A percentile compares a stretch with the other conserved stretches of the same genome.
Evolutionary conservation across 2,888 invertebrate genomes (phyloP).

Genomic region (Mythimna pallens): DNA sequence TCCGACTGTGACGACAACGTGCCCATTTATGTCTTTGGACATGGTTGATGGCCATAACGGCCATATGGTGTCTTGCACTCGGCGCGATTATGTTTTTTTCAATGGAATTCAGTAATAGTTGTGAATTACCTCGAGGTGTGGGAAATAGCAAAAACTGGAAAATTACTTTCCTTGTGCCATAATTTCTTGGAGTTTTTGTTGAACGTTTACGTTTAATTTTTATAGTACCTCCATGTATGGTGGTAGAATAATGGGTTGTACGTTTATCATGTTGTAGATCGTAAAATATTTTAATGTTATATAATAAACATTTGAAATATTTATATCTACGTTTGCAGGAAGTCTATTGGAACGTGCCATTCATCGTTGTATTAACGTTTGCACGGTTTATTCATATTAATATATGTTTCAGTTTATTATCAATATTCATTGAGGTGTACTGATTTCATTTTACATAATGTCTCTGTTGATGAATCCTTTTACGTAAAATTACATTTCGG

Average conservation of each 20-base stretch:
- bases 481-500: slow-evolving; percentile 30
- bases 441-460: slow-evolving; percentile 37
- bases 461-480: slow-evolving; percentile 37
- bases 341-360: slow-evolving; percentile 19
- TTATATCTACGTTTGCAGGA: slow-evolving; percentile 13
- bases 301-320: slow-evolving; percentile 52
- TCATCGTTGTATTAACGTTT: slow-evolving; percentile 33
- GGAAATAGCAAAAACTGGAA: slow-evolving; percentile 68
- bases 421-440: slow-evolving; percentile 45
- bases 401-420: slow-evolving; percentile 52
- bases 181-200: slow-evolving; percentile 33
- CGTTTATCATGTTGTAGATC: slow-evolving; percentile 58
- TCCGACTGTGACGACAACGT: slow-evolving; percentile 89
- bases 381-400: slow-evolving; percentile 44
- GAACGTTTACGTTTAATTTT: slow-evolving; percentile 19
- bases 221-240: slow-evolving; percentile 26
- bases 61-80: slow-evolving; percentile 87
- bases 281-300: slow-evolving; percentile 61
- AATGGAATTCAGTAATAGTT: slow-evolving; percentile 81
- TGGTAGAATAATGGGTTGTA: slow-evolving; percentile 33
- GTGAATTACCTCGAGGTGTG: slow-evolving; percentile 78
- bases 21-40: slow-evolving; percentile 90
- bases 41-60: slow-evolving; percentile 86
- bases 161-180: slow-evolving; percentile 46
- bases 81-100: slow-evolving; percentile 78